These are phyloP conservation scores for Hermaeophaga mercurialis DNA, from an alignment of 2,888 invertebrate species.

Conservation along the genomic window DNA sequence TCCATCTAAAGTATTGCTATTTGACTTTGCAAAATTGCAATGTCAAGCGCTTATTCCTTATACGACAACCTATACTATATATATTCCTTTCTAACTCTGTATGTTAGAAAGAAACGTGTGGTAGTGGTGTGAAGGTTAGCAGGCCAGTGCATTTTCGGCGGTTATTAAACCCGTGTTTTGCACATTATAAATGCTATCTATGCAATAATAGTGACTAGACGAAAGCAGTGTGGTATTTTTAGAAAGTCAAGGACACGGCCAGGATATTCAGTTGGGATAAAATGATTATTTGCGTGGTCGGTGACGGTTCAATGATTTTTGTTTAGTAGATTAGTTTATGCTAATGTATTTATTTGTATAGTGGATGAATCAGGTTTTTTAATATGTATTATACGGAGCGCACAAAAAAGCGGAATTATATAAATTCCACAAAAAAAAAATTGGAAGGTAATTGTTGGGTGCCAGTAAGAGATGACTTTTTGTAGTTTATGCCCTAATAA, in stretches of 20 bases:
- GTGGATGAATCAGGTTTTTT: neutral
- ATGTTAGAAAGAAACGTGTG: constrained; percentile 27
- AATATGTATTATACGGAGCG: no score
- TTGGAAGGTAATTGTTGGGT: no score
- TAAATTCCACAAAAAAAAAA: no score
- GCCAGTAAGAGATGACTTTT: no score
- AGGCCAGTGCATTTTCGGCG: constrained; percentile 50
- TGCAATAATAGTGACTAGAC: constrained; percentile 58
- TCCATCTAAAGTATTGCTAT: constrained; percentile 40
- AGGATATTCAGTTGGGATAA: constrained; percentile 14
- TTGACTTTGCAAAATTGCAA: constrained; percentile 56
- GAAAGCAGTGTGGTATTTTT: constrained; percentile 53
- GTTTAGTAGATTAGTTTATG: constrained; percentile 9
- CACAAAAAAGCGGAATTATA: no score
- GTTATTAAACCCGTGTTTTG: constrained; percentile 56
- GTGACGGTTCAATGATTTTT: constrained; percentile 19
- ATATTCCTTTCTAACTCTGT: constrained; percentile 17
- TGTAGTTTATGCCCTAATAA: no score
- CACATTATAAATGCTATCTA: constrained; percentile 53
- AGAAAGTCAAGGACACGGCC: constrained; percentile 43
- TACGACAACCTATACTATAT: constrained; percentile 21
- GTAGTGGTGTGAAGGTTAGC: constrained; percentile 16
- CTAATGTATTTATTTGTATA: neutral
- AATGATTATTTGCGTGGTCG: constrained; percentile 25
- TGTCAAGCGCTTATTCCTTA: constrained; percentile 48